Evolutionary conservation across 2,888 invertebrate species (phyloP).

Genomic region (Drosophila ustulata): DNA sequence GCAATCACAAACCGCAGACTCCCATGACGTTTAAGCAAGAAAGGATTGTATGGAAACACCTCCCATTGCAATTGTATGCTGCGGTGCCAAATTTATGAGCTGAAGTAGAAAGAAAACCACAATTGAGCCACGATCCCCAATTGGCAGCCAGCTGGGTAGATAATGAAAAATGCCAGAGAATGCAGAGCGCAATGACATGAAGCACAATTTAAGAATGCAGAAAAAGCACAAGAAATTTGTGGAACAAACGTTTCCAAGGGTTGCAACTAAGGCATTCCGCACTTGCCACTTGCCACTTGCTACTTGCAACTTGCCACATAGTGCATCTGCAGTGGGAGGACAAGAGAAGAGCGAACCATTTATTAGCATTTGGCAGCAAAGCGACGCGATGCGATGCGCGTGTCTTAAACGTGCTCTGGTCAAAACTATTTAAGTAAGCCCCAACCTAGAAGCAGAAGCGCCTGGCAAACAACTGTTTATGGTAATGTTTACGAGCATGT

Average conservation of each 20-base stretch:
- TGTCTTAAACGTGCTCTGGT: constrained; percentile 53
- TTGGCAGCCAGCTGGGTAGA: constrained; percentile 18
- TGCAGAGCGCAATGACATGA: constrained; percentile 6
- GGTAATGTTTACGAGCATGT: constrained; percentile 42
- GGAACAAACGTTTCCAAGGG: background rate
- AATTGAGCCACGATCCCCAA: constrained; percentile 28
- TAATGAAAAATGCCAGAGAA: constrained; percentile 42
- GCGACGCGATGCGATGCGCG: constrained; percentile 19
- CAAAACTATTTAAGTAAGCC: constrained; percentile 43
- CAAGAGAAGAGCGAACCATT: constrained; percentile 48
- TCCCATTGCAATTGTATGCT: constrained; percentile 38
- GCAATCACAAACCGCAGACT: background rate
- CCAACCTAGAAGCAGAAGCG: constrained; percentile 16
- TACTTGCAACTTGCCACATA: constrained; percentile 7
- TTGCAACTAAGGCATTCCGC: background rate
- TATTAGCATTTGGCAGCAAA: constrained; percentile 52
- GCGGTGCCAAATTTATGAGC: constrained; percentile 38
- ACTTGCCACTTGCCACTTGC: background rate
- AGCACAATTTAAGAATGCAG: constrained; percentile 34
- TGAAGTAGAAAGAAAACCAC: constrained; percentile 14
- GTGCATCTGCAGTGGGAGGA: constrained; percentile 30
- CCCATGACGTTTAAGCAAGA: constrained; percentile 29
- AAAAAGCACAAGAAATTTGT: background rate
- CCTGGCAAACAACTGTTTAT: constrained; percentile 19
- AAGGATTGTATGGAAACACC: constrained; percentile 12